These are phyloP conservation scores for Coreius guichenoti DNA, from an alignment of 2,797 vertebrate species.

Conservation along the genomic window DNA sequence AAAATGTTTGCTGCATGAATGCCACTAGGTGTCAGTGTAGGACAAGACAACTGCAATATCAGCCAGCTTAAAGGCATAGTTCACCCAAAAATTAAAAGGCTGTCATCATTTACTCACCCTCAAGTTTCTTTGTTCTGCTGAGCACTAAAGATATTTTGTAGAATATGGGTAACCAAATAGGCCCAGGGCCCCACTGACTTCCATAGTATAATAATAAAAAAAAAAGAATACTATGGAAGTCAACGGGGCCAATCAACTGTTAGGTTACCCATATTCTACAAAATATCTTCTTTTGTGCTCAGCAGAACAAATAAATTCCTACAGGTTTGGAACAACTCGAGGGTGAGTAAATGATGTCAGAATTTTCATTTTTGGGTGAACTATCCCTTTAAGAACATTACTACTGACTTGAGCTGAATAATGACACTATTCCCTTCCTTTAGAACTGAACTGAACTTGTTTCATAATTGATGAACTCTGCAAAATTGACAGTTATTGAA, in stretches of 20 bases:
- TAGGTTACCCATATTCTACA: no score
- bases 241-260: no score
- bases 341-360: not conserved
- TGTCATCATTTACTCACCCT: not conserved
- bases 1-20: not conserved
- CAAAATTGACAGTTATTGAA: not conserved
- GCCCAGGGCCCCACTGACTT: no score
- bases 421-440: not conserved
- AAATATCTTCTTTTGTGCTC: not conserved
- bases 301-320: not conserved
- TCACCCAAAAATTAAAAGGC: not conserved
- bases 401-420: not conserved
- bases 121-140: not conserved
- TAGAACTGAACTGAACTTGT: not conserved
- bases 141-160: not conserved
- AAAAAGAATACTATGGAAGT: no score
- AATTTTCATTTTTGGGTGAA: not conserved
- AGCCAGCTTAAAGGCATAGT: not conserved
- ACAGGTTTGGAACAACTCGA: not conserved
- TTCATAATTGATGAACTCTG: not conserved
- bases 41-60: not conserved
- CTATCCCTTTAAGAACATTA: not conserved
- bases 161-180: not conserved
- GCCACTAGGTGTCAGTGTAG: conserved; percentile 13
- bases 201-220: no score